Percentiles rank a stretch among this genome's conserved stretches.
Conservation (phyloP, 1,140 invertebrate genomes). For the Leptinotarsa undecemlineata region DNA sequence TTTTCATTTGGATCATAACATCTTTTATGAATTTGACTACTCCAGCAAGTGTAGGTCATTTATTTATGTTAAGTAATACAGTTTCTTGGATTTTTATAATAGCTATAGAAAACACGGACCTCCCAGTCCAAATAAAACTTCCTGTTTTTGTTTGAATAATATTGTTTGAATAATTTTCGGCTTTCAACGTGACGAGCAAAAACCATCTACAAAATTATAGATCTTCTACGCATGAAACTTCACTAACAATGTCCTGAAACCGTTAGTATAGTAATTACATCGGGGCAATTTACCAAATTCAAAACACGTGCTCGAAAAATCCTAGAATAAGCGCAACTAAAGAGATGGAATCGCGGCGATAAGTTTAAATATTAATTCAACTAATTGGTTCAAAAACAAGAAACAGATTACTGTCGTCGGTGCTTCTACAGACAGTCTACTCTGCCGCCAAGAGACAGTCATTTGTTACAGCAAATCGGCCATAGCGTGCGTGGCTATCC, state of each 20-base stretch:
- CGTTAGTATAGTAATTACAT: conserved; percentile 23
- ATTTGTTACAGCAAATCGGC: conserved; percentile 56
- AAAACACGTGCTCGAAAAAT: conserved; percentile 29
- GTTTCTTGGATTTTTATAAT: background rate
- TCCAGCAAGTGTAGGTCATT: background rate
- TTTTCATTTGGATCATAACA: background rate
- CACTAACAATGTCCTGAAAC: conserved; percentile 24
- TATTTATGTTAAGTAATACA: background rate
- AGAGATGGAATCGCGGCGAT: conserved; percentile 36
- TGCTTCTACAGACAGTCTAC: conserved; percentile 47
- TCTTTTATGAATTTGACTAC: no score
- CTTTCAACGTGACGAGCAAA: conserved; percentile 3
- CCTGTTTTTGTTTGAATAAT: background rate
- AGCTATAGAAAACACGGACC: no score
- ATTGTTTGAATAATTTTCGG: background rate
- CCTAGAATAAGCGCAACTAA: conserved; percentile 23
- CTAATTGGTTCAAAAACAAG: conserved; percentile 54
- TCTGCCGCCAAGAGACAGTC: conserved; percentile 50
- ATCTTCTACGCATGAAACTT: conserved; percentile 19
- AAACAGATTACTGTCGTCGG: conserved; percentile 44
- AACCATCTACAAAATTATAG: conserved; percentile 15
- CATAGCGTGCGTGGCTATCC: conserved; percentile 52
- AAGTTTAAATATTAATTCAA: conserved; percentile 54
- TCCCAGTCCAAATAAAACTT: no score
- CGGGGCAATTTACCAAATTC: conserved; percentile 23